Evolutionary conservation across 2,797 vertebrate species (phyloP).

Genomic region (Eutrigla gurnardus): DNA sequence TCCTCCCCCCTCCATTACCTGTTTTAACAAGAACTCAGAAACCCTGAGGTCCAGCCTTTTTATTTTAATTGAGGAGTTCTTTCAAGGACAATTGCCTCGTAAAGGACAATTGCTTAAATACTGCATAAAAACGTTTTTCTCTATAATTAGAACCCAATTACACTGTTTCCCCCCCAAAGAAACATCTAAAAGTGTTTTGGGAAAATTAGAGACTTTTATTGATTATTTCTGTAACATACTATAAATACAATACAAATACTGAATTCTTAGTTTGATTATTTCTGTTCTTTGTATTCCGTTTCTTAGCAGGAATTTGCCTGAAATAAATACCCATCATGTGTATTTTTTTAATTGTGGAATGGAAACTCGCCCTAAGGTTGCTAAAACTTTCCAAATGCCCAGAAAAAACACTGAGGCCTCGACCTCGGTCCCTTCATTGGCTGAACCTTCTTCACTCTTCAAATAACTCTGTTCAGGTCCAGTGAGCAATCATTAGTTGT

Average conservation of each 20-base stretch:
- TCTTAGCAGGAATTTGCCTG: not conserved
- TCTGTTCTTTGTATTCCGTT: not conserved
- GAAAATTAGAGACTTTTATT: too few species aligned
- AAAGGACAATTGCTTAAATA: not conserved
- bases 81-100: not conserved
- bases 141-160: not conserved
- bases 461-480: not conserved
- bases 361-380: not conserved
- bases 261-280: not conserved
- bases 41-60: not conserved
- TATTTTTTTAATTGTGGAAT: not conserved
- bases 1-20: not conserved
- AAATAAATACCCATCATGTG: not conserved
- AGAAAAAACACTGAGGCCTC: not conserved
- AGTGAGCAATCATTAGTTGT: not conserved
- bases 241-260: not conserved
- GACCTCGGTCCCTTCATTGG: not conserved
- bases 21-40: not conserved
- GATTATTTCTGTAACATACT: not conserved
- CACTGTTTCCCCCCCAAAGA: not conserved
- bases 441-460: not conserved
- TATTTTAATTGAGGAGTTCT: not conserved
- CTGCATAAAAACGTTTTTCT: not conserved
- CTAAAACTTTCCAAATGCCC: not conserved
- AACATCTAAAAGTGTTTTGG: not conserved